Evolutionary conservation across 2,888 invertebrate genomes (phyloP), one percentile per base, ranked within the genome.

Genomic region (Pollenia angustigena): DNA sequence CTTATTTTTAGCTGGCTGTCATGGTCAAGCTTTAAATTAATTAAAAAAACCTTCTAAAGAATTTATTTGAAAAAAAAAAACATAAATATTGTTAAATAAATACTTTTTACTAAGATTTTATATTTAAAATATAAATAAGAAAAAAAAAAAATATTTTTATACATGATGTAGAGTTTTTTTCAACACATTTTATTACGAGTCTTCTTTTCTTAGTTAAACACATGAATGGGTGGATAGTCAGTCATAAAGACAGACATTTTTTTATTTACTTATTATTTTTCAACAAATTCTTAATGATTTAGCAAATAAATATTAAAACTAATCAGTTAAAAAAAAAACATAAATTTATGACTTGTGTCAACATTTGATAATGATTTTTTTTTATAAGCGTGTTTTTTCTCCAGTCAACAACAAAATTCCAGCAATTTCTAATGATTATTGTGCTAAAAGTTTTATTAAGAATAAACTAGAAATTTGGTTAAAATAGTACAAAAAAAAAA

Each of bases 11-110:
- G 18, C n/a, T 83, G 23, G 42, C 48, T 52, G 66, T 80, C 86
- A 86, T 18, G 82, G 85, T 86, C 82, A 86, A 83, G 75, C 85
- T 82, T 32, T 76, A 54, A 74, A 74, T 66, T 72, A 64, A 76
- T 71, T 66, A 44, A 82, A 60, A 60, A 50, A 69, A 64, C 68
- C 74, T 81, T 81, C 66, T 76, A 72, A 85, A 56, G 50, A 52
- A 50, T 72, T 76, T 56, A 54, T 42, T 40, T 54, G 10, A 6
- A 18, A 18, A 54, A 60, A 58, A 52, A 66, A 42, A 16, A 54
- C 42, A 40, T n/a, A 4, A 32, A 42, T 10, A 40, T 9, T 7
- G 6, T 8, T 9, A 40, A 44, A 62, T 42, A 32, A 62, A 10
- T 62, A 62, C n/a, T 62, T 62, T 62, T 62, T 32, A 75, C 18